phyloP scores from a whole-genome alignment of 2,888 invertebrate species.

The Yponomeuta malinellus region DNA sequence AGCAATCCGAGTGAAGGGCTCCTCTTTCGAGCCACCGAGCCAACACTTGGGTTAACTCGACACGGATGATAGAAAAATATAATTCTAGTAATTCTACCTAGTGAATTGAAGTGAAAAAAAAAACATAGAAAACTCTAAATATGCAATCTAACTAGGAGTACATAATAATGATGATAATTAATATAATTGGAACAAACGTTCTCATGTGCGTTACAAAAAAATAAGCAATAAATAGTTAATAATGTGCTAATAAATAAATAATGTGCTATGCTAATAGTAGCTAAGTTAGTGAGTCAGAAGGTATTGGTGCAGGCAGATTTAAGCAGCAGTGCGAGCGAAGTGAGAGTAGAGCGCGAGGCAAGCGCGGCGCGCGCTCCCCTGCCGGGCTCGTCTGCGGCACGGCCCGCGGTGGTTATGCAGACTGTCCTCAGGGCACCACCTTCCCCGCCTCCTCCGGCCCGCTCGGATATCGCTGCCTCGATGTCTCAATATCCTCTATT shows the following conservation, averaged over 20 bases:
- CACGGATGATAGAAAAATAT: constrained; percentile 63
- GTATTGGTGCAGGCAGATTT: constrained; percentile 23
- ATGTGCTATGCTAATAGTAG: not conserved
- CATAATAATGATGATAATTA: not conserved
- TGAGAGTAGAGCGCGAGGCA: not conserved
- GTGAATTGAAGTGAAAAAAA: constrained; percentile 11
- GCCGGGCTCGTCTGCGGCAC: constrained; percentile 38
- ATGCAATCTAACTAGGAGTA: not conserved
- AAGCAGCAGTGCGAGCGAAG: constrained; percentile 27
- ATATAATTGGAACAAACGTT: not conserved
- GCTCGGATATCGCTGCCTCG: constrained; percentile 60
- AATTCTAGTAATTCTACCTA: constrained; percentile 43
- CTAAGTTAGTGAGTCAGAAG: not conserved
- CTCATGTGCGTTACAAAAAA: no score
- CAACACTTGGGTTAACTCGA: constrained; percentile 35
- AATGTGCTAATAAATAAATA: not conserved
- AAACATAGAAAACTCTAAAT: constrained; percentile 1
- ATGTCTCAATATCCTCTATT: constrained; percentile 67
- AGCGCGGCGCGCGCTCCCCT: not conserved
- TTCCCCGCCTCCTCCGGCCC: constrained; percentile 70
- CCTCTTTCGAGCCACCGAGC: constrained; percentile 27
- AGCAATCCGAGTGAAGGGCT: constrained; percentile 35
- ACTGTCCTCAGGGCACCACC: constrained; percentile 47
- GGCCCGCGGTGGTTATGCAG: constrained; percentile 56
- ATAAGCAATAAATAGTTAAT: not conserved